A percentile compares a stretch with the other conserved stretches of the same genome.
Evolutionary conservation across 2,113 vertebrate genomes (phyloP).

Genomic region (Aegypius monachus): DNA sequence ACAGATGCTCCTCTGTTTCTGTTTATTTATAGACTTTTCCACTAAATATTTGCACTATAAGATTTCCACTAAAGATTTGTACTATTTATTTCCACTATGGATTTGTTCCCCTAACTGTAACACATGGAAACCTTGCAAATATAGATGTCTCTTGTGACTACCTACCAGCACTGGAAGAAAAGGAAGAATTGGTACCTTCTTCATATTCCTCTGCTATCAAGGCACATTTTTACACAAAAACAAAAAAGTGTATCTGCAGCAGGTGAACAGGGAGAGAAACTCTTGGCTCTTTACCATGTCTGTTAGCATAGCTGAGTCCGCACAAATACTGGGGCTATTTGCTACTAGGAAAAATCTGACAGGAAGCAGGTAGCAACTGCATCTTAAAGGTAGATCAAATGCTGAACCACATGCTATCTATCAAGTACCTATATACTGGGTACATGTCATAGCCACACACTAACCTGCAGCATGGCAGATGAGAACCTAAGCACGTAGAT

Average conservation of each 20-base stretch:
- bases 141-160: not conserved
- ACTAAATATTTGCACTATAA: not conserved
- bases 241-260: not conserved
- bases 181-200: not conserved
- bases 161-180: not conserved
- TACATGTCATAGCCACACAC: accelerated
- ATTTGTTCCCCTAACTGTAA: not conserved
- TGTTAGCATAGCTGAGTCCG: not conserved
- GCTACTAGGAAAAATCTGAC: not conserved
- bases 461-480: not conserved
- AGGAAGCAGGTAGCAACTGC: not conserved
- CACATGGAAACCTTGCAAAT: not conserved
- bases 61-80: not conserved
- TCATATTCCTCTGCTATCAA: not conserved
- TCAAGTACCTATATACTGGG: too few relatives aligned
- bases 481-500: not conserved
- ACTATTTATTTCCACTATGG: not conserved
- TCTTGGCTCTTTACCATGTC: not conserved
- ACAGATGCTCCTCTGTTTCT: not conserved
- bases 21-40: not conserved
- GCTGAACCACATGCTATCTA: not conserved
- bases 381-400: not conserved
- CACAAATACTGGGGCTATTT: not conserved
- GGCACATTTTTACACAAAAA: not conserved
- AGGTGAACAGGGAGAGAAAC: not conserved